Conservation (phyloP, 2,888 invertebrate species). For the Pogonocherus hispidulus region DNA sequence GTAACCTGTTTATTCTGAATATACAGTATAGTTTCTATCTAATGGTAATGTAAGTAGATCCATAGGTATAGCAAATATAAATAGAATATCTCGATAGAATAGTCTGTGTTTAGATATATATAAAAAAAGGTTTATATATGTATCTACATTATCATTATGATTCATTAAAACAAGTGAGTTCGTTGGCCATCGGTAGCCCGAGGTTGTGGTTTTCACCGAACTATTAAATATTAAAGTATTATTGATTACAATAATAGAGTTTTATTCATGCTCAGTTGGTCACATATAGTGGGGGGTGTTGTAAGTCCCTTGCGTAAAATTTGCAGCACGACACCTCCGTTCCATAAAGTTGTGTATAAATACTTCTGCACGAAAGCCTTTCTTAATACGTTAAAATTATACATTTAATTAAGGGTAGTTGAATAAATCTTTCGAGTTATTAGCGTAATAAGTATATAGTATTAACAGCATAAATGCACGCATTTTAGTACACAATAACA, state of each 20-base stretch:
- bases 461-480: neutral
- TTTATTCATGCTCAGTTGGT: constrained; percentile 25
- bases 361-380: neutral
- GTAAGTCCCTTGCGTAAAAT: neutral
- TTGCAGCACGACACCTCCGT: neutral
- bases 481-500: no score
- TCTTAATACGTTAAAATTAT: neutral
- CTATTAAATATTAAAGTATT: constrained; percentile 17
- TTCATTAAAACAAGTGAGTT: no score
- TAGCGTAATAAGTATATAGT: neutral
- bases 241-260: constrained; percentile 30
- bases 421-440: neutral
- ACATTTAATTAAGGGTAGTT: neutral
- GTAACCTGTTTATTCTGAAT: no score
- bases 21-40: no score
- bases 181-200: neutral
- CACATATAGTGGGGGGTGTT: neutral
- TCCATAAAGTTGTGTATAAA: neutral
- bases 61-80: no score
- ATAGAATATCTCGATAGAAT: no score
- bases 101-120: no score
- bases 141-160: no score
- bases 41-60: no score
- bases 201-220: neutral
- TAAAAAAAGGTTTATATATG: no score